Evolutionary conservation across 2,797 vertebrate species (phyloP).

Genomic region (Labroides dimidiatus): DNA sequence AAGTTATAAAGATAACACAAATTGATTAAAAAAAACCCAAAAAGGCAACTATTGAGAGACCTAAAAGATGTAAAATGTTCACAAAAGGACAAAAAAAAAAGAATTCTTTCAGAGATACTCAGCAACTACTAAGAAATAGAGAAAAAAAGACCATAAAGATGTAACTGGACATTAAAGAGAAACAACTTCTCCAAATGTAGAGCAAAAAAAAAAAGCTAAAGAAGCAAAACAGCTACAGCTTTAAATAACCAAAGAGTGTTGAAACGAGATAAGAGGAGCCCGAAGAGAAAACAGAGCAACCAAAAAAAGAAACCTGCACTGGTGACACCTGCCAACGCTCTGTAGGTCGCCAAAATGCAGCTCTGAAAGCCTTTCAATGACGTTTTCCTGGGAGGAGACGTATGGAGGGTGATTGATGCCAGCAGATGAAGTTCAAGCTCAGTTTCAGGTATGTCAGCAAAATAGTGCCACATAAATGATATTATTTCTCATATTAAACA

Average conservation of each 20-base stretch:
- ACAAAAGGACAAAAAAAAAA: background rate
- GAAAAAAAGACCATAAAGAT: too few species aligned
- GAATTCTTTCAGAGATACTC: too few species aligned
- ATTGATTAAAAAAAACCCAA: too few species aligned
- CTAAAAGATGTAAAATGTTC: background rate
- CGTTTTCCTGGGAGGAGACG: slow-evolving; percentile 30
- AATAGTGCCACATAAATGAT: background rate
- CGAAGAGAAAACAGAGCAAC: background rate
- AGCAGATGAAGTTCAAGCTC: background rate
- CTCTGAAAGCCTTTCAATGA: slow-evolving; percentile 44
- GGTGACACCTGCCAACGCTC: slow-evolving; percentile 38
- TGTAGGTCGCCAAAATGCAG: slow-evolving; percentile 9
- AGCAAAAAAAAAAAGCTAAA: background rate
- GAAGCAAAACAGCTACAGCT: background rate
- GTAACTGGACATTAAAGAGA: too few species aligned
- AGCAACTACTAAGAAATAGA: background rate
- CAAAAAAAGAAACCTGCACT: slow-evolving; percentile 1
- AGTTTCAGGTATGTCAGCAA: background rate
- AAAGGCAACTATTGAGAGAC: too few species aligned
- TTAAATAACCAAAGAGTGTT: too few species aligned
- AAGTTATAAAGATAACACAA: too few species aligned
- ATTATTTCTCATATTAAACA: too few species aligned
- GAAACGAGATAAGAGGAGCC: background rate
- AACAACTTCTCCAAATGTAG: background rate
- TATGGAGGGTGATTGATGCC: slow-evolving; percentile 47